Conservation (phyloP, 2,797 vertebrate genomes). For the Ambastaia sidthimunki region DNA sequence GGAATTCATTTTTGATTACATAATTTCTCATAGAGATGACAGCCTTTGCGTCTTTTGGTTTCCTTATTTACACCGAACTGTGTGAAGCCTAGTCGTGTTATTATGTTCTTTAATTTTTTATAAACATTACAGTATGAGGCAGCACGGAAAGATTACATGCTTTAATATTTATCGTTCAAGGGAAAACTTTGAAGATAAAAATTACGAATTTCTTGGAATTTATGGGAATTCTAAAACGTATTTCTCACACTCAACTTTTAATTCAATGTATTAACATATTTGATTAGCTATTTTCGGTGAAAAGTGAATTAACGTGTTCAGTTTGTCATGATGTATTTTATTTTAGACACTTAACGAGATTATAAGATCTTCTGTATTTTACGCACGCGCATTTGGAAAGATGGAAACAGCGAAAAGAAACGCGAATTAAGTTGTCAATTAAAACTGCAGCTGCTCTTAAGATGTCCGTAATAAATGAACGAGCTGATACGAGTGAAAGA, state of each 20-base stretch:
- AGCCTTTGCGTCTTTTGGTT: background rate
- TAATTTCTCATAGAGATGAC: background rate
- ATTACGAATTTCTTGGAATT: too few species aligned
- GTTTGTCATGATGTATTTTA: background rate
- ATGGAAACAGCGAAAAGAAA: background rate
- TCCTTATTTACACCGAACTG: background rate
- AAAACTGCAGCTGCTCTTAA: too few species aligned
- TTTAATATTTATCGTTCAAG: too few species aligned
- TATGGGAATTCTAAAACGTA: background rate
- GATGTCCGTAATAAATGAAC: background rate
- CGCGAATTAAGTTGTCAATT: slow-evolving; percentile 9
- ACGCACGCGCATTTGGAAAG: background rate
- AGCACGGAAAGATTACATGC: background rate
- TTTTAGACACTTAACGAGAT: background rate
- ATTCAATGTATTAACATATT: background rate
- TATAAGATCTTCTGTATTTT: too few species aligned
- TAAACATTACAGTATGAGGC: background rate
- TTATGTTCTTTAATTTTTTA: background rate
- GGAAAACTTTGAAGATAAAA: too few species aligned
- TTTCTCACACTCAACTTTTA: background rate
- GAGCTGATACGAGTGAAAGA: background rate
- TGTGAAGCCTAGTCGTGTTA: background rate
- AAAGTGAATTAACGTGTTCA: too few species aligned
- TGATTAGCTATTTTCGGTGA: background rate
- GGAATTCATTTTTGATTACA: too few species aligned